Evolutionary conservation across 2,797 vertebrate genomes (phyloP).

Genomic region (Argyrosomus regius): DNA sequence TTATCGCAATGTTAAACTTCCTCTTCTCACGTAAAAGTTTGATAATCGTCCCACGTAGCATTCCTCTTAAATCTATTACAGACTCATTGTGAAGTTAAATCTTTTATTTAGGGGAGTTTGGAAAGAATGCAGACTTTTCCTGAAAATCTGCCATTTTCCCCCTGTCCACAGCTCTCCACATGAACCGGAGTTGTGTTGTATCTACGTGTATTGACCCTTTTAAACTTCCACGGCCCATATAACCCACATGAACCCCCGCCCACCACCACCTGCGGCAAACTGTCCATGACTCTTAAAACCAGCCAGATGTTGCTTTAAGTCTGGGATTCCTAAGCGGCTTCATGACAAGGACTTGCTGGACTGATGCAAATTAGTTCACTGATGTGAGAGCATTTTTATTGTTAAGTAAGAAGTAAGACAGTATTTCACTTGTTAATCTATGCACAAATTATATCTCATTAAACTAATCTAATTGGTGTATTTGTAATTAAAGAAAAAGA

Average conservation of each 20-base stretch:
- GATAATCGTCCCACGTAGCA: not conserved
- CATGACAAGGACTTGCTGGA: conserved; percentile 14
- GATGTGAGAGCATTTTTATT: conserved; percentile 20
- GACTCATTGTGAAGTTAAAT: not conserved
- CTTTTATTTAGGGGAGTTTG: conserved; percentile 6
- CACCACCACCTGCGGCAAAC: conserved; percentile 74
- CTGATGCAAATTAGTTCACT: not conserved
- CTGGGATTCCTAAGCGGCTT: conserved; percentile 38
- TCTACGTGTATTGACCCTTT: conserved; percentile 75
- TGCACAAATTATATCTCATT: conserved; percentile 1
- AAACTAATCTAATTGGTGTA: conserved; percentile 14
- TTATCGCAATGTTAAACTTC: not conserved
- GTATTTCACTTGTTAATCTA: conserved; percentile 15
- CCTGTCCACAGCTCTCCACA: conserved; percentile 21
- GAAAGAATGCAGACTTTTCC: conserved; percentile 32
- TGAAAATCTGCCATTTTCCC: conserved; percentile 19
- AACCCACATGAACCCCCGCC: conserved; percentile 73
- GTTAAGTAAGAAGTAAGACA: not conserved
- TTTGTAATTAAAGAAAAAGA: conserved; percentile 6
- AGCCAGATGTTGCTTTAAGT: conserved; percentile 73
- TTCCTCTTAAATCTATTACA: not conserved
- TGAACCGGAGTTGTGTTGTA: conserved; percentile 46
- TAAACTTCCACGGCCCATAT: conserved; percentile 78
- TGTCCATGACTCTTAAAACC: conserved; percentile 79
- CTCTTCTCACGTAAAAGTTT: not conserved